Evolutionary conservation across 2,797 vertebrate species (phyloP).

Genomic region (Cossypha polioptera): DNA sequence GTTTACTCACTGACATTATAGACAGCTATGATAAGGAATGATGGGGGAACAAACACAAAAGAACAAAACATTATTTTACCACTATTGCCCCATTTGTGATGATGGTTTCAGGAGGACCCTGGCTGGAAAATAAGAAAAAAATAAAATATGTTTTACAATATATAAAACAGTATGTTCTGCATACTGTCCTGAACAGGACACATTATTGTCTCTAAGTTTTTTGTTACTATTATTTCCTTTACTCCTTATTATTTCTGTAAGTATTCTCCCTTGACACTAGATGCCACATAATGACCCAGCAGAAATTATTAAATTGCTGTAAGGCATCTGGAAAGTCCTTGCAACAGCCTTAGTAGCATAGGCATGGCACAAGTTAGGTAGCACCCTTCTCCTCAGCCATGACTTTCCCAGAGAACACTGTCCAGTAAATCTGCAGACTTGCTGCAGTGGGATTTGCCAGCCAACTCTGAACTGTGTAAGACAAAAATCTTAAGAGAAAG

Average conservation of each 20-base stretch:
- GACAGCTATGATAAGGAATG: not conserved
- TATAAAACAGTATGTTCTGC: not conserved
- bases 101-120: constrained; percentile 69
- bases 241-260: not conserved
- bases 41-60: not conserved
- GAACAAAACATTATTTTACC: constrained; percentile 72
- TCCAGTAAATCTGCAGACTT: not conserved
- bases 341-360: not conserved
- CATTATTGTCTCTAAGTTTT: not conserved
- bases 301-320: not conserved
- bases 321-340: not conserved
- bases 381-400: not conserved
- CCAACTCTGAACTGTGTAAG: not conserved
- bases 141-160: not conserved
- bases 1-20: not conserved
- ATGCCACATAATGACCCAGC: not conserved
- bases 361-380: not conserved
- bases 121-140: constrained; percentile 74
- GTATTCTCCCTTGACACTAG: not conserved
- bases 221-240: not conserved
- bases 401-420: not conserved
- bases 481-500: not conserved
- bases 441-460: not conserved
- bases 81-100: constrained; percentile 83
- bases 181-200: not conserved